phyloP scores from a whole-genome alignment of 1,140 invertebrate genomes.

The Yoshiicerus persimilis region DNA sequence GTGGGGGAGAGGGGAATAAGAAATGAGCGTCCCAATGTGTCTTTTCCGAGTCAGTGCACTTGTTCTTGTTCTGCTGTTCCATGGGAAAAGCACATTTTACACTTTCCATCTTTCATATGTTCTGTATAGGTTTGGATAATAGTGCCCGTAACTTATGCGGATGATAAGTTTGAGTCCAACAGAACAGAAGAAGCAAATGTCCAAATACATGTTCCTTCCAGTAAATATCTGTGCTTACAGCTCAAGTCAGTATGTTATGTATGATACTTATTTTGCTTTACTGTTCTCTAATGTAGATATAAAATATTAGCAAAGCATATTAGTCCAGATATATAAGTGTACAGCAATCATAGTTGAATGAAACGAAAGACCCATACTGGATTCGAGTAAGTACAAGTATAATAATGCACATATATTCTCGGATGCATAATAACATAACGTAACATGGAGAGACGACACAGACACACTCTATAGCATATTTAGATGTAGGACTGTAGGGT shows the following conservation, averaged over 20 bases:
- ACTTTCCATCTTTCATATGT: slow-evolving; percentile 15
- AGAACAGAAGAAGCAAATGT: not conserved
- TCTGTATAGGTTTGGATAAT: not conserved
- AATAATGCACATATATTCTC: not conserved
- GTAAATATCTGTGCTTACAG: not conserved
- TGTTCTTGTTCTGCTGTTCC: not conserved
- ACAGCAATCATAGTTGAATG: not conserved
- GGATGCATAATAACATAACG: not conserved
- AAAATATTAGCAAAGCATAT: slow-evolving; percentile 18
- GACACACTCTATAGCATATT: not conserved
- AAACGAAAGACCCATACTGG: not conserved
- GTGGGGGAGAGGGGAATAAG: slow-evolving; percentile 6
- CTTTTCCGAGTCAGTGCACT: slow-evolving; percentile 28
- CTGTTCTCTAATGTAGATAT: not conserved
- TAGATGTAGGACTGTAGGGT: not conserved
- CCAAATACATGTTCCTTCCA: not conserved
- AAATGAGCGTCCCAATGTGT: slow-evolving; percentile 34
- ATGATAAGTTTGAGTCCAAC: not conserved
- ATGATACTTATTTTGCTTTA: not conserved
- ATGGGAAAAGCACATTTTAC: slow-evolving; percentile 1
- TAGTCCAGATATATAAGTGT: not conserved
- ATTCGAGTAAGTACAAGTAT: not conserved
- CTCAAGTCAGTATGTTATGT: not conserved
- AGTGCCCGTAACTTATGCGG: not conserved
- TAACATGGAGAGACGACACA: not conserved